Percentiles rank a stretch among this genome's conserved stretches.
phyloP scores from a whole-genome alignment of 2,797 vertebrate genomes.

The Furcifer pardalis region DNA sequence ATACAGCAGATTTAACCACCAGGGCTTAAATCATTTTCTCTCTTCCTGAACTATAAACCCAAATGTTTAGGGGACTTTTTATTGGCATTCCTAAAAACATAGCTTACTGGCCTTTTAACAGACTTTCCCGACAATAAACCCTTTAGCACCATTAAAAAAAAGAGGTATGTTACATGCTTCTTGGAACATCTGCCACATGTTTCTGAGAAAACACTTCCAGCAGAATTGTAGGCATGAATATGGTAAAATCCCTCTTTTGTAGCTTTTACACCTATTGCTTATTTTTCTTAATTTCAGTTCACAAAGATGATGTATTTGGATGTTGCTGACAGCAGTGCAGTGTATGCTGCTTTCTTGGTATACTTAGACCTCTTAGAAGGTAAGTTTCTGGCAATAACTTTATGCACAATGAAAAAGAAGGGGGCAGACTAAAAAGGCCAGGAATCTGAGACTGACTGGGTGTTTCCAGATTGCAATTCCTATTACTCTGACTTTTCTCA shows the following conservation, averaged over 20 bases:
- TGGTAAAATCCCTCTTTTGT: background rate
- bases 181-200: background rate
- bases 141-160: background rate
- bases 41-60: background rate
- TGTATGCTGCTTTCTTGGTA: conserved; percentile 90
- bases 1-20: too few relatives aligned
- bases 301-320: conserved; percentile 86
- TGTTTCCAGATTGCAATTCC: background rate
- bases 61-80: conserved; percentile 13
- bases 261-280: conserved; percentile 22
- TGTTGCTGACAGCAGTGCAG: conserved; percentile 82
- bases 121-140: too few relatives aligned
- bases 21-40: background rate
- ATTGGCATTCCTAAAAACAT: background rate
- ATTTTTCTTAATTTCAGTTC: conserved; percentile 76
- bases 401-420: background rate
- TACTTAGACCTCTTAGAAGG: conserved; percentile 90
- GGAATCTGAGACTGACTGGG: background rate
- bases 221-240: background rate
- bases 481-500: background rate
- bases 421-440: background rate
- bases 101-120: conserved; percentile 5
- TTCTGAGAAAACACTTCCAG: conserved; percentile 12
- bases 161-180: background rate
- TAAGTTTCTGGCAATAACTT: conserved; percentile 55